phyloP scores from a whole-genome alignment of 2,113 vertebrate species.

The Rhinopomastus cyanomelas region DNA sequence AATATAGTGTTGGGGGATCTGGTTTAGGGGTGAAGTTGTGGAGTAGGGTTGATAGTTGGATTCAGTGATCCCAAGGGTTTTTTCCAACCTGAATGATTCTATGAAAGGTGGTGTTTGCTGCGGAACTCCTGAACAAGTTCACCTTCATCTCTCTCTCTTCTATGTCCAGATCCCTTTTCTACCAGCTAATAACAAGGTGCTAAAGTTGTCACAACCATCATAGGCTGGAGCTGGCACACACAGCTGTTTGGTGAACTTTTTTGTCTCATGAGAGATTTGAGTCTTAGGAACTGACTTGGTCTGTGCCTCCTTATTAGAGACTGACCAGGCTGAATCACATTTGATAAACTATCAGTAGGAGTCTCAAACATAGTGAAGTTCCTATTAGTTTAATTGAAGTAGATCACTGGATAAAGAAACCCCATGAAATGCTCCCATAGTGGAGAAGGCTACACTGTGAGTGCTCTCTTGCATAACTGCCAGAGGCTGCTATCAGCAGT shows the following conservation, averaged over 20 bases:
- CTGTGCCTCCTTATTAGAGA: not conserved
- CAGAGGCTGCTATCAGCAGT: not conserved
- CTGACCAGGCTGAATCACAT: not conserved
- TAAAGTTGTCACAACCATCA: not conserved
- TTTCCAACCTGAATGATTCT: no score
- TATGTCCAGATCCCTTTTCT: not conserved
- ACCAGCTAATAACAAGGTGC: not conserved
- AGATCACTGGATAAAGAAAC: not conserved
- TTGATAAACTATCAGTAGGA: not conserved
- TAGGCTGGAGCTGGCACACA: not conserved
- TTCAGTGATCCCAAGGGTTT: no score
- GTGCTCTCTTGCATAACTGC: not conserved
- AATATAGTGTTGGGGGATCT: no score
- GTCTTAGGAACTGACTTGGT: not conserved
- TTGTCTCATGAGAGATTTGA: not conserved
- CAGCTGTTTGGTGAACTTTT: not conserved
- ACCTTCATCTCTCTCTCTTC: not conserved
- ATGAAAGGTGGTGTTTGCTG: not conserved
- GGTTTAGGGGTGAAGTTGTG: no score
- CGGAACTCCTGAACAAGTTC: not conserved
- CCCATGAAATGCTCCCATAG: not conserved
- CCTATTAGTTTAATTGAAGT: slow-evolving; percentile 45
- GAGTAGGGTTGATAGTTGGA: no score
- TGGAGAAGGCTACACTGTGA: not conserved
- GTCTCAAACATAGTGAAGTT: not conserved